Base-by-base conservation (phyloP, 2,113 vertebrate genomes). In the Eulemur macaco region DNA sequence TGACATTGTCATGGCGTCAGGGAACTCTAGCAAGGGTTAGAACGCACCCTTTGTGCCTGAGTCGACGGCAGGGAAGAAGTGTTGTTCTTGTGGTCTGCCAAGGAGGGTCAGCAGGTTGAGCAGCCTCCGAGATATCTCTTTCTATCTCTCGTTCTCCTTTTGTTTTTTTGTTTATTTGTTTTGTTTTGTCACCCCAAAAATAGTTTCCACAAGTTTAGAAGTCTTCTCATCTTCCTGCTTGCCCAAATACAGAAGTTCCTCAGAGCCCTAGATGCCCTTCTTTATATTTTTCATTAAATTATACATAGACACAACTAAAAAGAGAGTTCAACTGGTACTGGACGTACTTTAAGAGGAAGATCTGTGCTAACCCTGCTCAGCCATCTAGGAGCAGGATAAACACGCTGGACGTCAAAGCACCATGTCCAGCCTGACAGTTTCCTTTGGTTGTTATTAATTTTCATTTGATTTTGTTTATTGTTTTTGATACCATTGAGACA, bases 331-430 rank as follows among this genome's bases (percentile, higher is more conserved):
- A 4, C 27, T 39, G n/a, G 8, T 6, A 29, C 15, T 37, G 29
- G 21, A 17, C 0, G 3, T 8, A 8, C 58, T 66, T 66, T 47
- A 14, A 2, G 45, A 54, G 29, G 78, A 91, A 76, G 23, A 37
- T 13, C 3, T 3, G 0, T 2, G 0, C 29, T 31, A 17, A 17
- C 3, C 39, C 69, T 10, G 0, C 1, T 13, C 0, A 27, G 5
- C 15, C n/a, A 3, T 29, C 7, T 14, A 20, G 17, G 17, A 13
- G 37, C 3, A 56, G 7, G 23, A 37, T 25, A 15, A 34, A 39
- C 6, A 18, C 1, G 4, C 3, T 29, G 11, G 31, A 3, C n/a
- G 69, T 42, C 56, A 63, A 63, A 64, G 25, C 42, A 27, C 37
- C 1, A 1, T 42, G 27, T 1, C 3, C 15, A 84, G 15, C 29